These are phyloP conservation scores for Pontoporia blainvillei DNA, from an alignment of 2,113 vertebrate species.

Conservation along the genomic window DNA sequence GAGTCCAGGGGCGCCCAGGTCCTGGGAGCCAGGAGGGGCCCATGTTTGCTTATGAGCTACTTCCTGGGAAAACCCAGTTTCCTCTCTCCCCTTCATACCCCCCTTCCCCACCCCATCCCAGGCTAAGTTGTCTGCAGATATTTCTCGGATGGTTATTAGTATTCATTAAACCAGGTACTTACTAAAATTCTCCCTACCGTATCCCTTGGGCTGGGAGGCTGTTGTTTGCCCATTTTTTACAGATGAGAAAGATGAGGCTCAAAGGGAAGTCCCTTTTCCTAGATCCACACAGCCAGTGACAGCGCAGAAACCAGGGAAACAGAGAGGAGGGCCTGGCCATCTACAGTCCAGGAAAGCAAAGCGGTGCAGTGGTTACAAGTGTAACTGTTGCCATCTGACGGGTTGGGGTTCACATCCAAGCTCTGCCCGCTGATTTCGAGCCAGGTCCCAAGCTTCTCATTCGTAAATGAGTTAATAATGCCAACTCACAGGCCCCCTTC, in stretches of 20 bases:
- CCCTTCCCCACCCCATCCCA: neutral
- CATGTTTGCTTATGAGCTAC: neutral
- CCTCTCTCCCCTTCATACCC: neutral
- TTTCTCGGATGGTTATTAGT: neutral
- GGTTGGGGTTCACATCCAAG: neutral
- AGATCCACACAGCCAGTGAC: neutral
- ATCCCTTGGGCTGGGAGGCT: neutral
- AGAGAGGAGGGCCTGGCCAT: neutral
- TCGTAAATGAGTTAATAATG: neutral
- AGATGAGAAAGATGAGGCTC: slow-evolving; percentile 20
- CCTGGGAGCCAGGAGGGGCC: neutral
- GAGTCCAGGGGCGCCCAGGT: neutral
- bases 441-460: neutral
- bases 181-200: neutral
- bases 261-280: slow-evolving; percentile 27
- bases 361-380: too few relatives aligned
- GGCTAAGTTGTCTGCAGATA: neutral
- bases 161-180: neutral
- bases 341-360: neutral
- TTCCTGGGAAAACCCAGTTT: neutral
- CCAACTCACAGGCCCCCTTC: neutral
- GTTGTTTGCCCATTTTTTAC: slow-evolving; percentile 3
- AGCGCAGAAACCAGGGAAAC: neutral
- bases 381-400: neutral
- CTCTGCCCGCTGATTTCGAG: neutral